A percentile compares a stretch with the other conserved stretches of the same genome.
These are phyloP conservation scores for Nemotelus nigrinus DNA, from an alignment of 2,888 invertebrate species.

Conservation along the genomic window DNA sequence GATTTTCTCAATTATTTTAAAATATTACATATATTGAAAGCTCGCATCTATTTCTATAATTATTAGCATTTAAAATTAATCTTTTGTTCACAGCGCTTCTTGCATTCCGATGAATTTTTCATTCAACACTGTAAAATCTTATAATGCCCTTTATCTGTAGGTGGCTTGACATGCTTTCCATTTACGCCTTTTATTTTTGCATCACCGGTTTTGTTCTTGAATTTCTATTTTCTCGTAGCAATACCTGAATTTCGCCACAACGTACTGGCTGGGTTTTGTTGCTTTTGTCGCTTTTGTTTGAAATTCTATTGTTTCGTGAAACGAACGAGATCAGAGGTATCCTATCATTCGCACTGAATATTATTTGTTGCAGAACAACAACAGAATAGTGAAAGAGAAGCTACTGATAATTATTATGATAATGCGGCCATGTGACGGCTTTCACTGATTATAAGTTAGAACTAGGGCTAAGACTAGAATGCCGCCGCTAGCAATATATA, in stretches of 20 bases:
- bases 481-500: background rate
- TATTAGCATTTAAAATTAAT: too few relatives aligned
- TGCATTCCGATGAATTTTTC: too few relatives aligned
- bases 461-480: slow-evolving; percentile 8
- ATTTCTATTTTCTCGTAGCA: slow-evolving; percentile 28
- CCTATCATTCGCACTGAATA: slow-evolving; percentile 33
- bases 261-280: slow-evolving; percentile 1
- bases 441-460: slow-evolving; percentile 32
- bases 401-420: slow-evolving; percentile 48
- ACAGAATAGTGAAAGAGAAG: slow-evolving; percentile 15
- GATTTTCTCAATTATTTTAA: too few relatives aligned
- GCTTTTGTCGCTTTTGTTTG: slow-evolving; percentile 45
- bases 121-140: background rate
- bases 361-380: slow-evolving; percentile 32
- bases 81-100: too few relatives aligned
- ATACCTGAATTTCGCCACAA: slow-evolving; percentile 21
- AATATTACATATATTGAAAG: too few relatives aligned
- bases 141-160: slow-evolving; percentile 7
- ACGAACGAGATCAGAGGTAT: background rate
- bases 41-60: too few relatives aligned
- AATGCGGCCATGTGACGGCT: slow-evolving; percentile 41
- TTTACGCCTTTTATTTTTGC: background rate
- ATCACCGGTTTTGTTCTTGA: slow-evolving; percentile 11
- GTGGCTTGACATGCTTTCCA: slow-evolving; percentile 18
- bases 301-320: slow-evolving; percentile 25